phyloP scores from a whole-genome alignment of 2,888 invertebrate species.

The Hirudinaria manillensis region DNA sequence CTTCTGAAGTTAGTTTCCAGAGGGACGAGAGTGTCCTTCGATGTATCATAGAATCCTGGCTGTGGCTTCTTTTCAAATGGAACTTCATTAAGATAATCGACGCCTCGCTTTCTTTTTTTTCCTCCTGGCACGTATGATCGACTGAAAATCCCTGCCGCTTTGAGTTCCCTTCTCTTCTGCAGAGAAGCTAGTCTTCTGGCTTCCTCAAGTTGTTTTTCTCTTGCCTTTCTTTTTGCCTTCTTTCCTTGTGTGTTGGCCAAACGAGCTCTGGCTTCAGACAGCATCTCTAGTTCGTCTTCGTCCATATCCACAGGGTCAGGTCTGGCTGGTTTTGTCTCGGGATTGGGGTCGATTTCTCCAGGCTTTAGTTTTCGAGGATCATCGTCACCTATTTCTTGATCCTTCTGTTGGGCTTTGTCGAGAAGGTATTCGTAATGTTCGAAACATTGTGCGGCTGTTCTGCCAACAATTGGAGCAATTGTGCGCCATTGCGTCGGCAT shows the following conservation, averaged over 20 bases:
- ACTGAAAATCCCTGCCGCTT: conserved; percentile 82
- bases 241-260: conserved; percentile 91
- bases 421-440: conserved; percentile 92
- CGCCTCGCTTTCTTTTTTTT: conserved; percentile 66
- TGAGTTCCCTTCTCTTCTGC: conserved; percentile 91
- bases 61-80: conserved; percentile 93
- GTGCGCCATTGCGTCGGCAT: conserved; percentile 99
- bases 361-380: conserved; percentile 95
- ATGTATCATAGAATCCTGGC: conserved; percentile 84
- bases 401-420: conserved; percentile 60
- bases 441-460: conserved; percentile 95
- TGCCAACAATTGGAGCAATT: conserved; percentile 95
- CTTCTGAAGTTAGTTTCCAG: conserved; percentile 81
- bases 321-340: conserved; percentile 96
- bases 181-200: conserved; percentile 89
- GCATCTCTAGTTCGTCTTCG: conserved; percentile 98
- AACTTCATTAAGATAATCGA: conserved; percentile 93
- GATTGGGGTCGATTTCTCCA: conserved; percentile 98
- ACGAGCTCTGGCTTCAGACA: conserved; percentile 94
- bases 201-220: conserved; percentile 96
- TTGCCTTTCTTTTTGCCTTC: conserved; percentile 66
- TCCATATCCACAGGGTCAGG: conserved; percentile 99
- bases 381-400: conserved; percentile 57
- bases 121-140: conserved; percentile 43
- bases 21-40: conserved; percentile 75